Evolutionary conservation across 2,888 invertebrate genomes (phyloP), one percentile per base, ranked within the genome.

Genomic region (Eustalomyia histrio): DNA sequence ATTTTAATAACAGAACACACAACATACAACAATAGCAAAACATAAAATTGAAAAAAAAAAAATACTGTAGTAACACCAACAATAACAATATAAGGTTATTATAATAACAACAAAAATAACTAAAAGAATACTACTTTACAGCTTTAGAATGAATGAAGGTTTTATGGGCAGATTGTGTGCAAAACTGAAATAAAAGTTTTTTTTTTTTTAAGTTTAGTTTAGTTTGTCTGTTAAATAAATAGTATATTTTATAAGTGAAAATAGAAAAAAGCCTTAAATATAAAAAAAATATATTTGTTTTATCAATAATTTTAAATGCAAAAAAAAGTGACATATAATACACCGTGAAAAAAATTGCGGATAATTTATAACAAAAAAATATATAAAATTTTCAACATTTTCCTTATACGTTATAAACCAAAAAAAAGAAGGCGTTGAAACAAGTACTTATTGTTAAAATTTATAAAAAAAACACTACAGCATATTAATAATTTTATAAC

Each of bases 251-350:
- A n/a, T 29, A 29, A 43, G 50, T 52, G 65, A 53, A 71, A 18
- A 21, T 17, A 50, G 1, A 53, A 16, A 64, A 68, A 53, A 61
- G 18, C 6, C 16, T 18, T 29, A 29, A 29, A 24, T 24, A 65
- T 53, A 52, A 17, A 52, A 58, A 52, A 35, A 18, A 21, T 47
- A 17, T 43, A 69, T 17, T 68, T 76, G 72, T 72, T 67, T 80
- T 71, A 76, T 75, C 69, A 74, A 75, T 74, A 69, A 52, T 74
- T 75, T 58, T 35, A 75, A 65, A 65, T 71, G 12, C 21, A 67
- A 53, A 50, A 65, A n/a, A 33, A 63, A 69, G 33, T 74, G 52
- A 67, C 75, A 64, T 58, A 29, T 57, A 9, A 6, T 29, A 29
- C 29, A 6, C 16, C n/a, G 29, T 29, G 2, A 57, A n/a, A 57